These are phyloP conservation scores for Acrocyrtus sp. DNA, from an alignment of 2,888 invertebrate genomes.

Conservation along the genomic window DNA sequence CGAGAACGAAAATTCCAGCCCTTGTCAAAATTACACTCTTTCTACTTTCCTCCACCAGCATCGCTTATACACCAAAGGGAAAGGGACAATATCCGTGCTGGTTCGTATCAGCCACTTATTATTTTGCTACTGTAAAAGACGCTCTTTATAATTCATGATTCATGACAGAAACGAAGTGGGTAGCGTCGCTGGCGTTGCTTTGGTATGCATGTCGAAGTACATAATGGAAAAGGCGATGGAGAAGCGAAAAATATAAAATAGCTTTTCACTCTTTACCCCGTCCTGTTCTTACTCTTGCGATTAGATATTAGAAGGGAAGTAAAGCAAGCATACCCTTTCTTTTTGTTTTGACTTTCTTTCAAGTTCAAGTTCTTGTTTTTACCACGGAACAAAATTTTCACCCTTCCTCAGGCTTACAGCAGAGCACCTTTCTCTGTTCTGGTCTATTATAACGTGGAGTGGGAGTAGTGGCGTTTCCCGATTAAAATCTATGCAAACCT, in stretches of 20 bases:
- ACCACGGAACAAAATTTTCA: too few relatives aligned
- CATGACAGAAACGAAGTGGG: neutral
- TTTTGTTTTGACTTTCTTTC: neutral
- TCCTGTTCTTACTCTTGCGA: neutral
- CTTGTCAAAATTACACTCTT: constrained; percentile 21
- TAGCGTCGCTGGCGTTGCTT: neutral
- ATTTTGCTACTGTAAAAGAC: constrained; percentile 21
- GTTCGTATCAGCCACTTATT: constrained; percentile 43
- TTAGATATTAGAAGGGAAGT: neutral
- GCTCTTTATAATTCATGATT: neutral
- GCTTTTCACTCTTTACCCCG: too few relatives aligned
- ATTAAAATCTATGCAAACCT: neutral
- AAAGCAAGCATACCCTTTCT: neutral
- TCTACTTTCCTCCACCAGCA: constrained; percentile 12
- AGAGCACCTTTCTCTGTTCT: neutral
- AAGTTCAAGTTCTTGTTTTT: neutral
- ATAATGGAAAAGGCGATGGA: too few relatives aligned
- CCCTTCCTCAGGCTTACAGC: too few relatives aligned
- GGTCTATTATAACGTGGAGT: neutral
- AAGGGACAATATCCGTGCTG: constrained; percentile 15
- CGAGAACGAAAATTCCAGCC: neutral
- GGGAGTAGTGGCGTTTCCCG: neutral
- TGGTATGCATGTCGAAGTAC: too few relatives aligned
- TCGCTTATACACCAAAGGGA: neutral
- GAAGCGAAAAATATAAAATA: too few relatives aligned